Evolutionary conservation across 2,113 vertebrate genomes (phyloP).

Genomic region (Hyla sarda): DNA sequence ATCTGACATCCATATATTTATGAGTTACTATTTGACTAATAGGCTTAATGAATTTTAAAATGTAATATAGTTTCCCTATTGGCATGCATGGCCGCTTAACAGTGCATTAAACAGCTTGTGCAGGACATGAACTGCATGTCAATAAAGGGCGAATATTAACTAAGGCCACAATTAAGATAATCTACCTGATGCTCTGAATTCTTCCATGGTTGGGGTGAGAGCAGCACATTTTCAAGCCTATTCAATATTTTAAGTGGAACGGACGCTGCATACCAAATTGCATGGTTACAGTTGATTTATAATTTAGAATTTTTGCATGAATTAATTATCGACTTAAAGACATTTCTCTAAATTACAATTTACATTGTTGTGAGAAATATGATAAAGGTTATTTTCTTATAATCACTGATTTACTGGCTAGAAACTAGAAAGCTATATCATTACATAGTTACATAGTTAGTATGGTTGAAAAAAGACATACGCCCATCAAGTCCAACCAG

Average conservation of each 20-base stretch:
- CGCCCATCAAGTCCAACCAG: no score
- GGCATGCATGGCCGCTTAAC: background rate
- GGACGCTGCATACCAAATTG: background rate
- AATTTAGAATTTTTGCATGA: background rate
- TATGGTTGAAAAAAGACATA: no score
- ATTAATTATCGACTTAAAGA: background rate
- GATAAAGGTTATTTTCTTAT: no score
- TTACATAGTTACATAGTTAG: no score
- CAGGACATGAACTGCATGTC: slow-evolving; percentile 14
- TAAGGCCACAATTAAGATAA: slow-evolving; percentile 15
- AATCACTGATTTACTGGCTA: no score
- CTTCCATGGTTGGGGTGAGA: background rate
- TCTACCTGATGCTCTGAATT: background rate
- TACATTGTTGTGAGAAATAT: no score
- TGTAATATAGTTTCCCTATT: background rate
- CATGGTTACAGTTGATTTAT: background rate
- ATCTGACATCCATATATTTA: slow-evolving; percentile 18
- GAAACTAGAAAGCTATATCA: no score
- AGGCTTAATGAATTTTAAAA: slow-evolving; percentile 42
- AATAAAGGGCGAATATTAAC: slow-evolving; percentile 25
- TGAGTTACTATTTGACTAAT: slow-evolving; percentile 18
- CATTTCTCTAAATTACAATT: no score
- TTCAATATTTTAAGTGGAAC: background rate
- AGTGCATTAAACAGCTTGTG: slow-evolving; percentile 9
- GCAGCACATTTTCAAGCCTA: background rate